Evolutionary conservation across 1,140 invertebrate species (phyloP).

Genomic region (Andricus grossulariae): DNA sequence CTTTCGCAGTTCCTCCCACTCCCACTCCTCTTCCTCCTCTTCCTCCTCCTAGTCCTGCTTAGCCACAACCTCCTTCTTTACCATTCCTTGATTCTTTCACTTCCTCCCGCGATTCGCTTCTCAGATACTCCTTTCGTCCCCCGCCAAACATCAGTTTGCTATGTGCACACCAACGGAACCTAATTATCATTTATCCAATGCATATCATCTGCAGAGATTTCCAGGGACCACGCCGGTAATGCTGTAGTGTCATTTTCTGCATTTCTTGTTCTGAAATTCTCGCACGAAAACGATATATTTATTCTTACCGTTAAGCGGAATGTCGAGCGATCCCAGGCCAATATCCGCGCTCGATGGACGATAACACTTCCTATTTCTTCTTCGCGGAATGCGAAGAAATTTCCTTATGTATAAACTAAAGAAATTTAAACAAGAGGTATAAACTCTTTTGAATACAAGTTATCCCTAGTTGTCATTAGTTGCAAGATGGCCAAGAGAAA

Average conservation of each 20-base stretch:
- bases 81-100: slow-evolving; percentile 29
- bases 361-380: slow-evolving; percentile 29
- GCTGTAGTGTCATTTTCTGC: slow-evolving; percentile 64
- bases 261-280: slow-evolving; percentile 56
- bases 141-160: not conserved
- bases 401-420: not conserved
- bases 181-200: slow-evolving; percentile 68
- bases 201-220: slow-evolving; percentile 56
- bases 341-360: slow-evolving; percentile 23
- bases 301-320: slow-evolving; percentile 56
- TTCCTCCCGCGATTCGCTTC: slow-evolving; percentile 26
- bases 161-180: slow-evolving; percentile 32
- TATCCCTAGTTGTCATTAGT: too few species aligned
- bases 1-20: not conserved
- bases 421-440: not conserved
- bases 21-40: slow-evolving; percentile 28
- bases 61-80: not conserved
- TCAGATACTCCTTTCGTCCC: slow-evolving; percentile 8
- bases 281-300: slow-evolving; percentile 53
- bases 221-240: slow-evolving; percentile 47
- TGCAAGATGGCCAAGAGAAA: too few species aligned
- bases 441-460: not conserved
- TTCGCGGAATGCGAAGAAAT: not conserved
- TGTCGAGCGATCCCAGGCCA: slow-evolving; percentile 44
- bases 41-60: slow-evolving; percentile 32